Evolutionary conservation across 2,797 vertebrate genomes (phyloP), one percentile per base, ranked within the genome.

Genomic region (Myripristis jacobus): DNA sequence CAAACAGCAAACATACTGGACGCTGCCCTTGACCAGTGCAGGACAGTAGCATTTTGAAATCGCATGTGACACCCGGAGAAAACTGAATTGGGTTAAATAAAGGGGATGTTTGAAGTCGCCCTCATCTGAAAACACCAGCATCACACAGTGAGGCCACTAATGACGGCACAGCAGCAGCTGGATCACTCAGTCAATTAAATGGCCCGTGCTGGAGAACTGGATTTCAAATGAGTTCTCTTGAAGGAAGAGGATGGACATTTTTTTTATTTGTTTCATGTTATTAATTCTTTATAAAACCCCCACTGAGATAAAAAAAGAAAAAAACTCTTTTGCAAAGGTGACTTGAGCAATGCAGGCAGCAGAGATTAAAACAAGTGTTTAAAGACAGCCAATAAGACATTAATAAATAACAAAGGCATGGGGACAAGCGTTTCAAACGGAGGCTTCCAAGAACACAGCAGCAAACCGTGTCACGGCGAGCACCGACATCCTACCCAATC

Each of bases 11-110:
- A 38, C 27, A 69, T 8, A 34, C 31, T 6, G 27, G 3, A 36
- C 34, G 1, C 11, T 18, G 64, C 61, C 1, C 44, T 60, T 29
- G 65, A n/a, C 47, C 54, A 34, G 12, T 21, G 64, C 57, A 8
- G 59, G 44, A 65, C 63, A 53, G 46, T 66, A 69, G 69, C 62
- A 66, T 75, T 77, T 79, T 57, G n/a, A 15, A 67, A 55, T n/a
- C 44, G 60, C 47, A 7, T 29, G 52, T 2, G 41, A 75, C 25
- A 47, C 41, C 46, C 24, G 38, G 48, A 63, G 50, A 58, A 41
- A 66, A 72, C 7, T 31, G 54, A 75, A 68, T 21, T 47, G 19
- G 24, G 12, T 66, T 51, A 66, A 69, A 76, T 41, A 31, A 12
- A 43, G 34, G 22, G 24, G 29, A 61, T 47, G 57, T 69, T 60